phyloP scores from a whole-genome alignment of 2,888 invertebrate genomes.

The Eledone cirrhosa region DNA sequence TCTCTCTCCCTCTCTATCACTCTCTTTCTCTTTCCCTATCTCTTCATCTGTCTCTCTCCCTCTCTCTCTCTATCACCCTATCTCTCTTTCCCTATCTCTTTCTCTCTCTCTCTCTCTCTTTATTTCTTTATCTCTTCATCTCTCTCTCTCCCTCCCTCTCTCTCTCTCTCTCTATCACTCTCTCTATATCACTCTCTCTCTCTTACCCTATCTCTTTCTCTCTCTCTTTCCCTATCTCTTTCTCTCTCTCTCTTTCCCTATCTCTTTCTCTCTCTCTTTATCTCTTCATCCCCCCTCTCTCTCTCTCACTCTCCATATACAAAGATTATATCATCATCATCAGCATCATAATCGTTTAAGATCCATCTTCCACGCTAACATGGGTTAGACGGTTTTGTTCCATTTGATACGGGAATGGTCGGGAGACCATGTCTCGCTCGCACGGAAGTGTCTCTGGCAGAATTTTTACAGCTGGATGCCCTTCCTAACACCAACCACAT shows the following conservation, averaged over 20 bases:
- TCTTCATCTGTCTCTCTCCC: no score
- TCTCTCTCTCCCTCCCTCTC: neutral
- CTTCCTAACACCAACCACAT: no score
- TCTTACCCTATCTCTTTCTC: constrained; percentile 1
- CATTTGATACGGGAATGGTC: no score
- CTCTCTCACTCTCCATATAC: neutral
- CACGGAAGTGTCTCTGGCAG: no score
- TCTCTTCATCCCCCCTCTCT: neutral
- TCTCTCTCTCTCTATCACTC: neutral
- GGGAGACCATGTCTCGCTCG: no score
- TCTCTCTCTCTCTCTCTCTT: neutral
- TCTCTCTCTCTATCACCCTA: neutral
- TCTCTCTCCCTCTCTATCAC: neutral
- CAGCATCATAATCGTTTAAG: no score
- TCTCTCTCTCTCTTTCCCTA: neutral
- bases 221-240: neutral
- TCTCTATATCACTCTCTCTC: constrained; percentile 15
- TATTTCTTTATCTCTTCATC: no score
- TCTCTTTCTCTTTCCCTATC: neutral
- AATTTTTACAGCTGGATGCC: no score
- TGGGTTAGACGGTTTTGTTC: no score
- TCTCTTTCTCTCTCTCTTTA: neutral
- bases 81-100: neutral
- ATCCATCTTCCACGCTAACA: no score
- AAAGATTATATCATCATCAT: neutral